Percentiles rank a stretch among this genome's conserved stretches.
These are phyloP conservation scores for Drosophila repleta DNA, from an alignment of 1,140 invertebrate species.

Conservation along the genomic window DNA sequence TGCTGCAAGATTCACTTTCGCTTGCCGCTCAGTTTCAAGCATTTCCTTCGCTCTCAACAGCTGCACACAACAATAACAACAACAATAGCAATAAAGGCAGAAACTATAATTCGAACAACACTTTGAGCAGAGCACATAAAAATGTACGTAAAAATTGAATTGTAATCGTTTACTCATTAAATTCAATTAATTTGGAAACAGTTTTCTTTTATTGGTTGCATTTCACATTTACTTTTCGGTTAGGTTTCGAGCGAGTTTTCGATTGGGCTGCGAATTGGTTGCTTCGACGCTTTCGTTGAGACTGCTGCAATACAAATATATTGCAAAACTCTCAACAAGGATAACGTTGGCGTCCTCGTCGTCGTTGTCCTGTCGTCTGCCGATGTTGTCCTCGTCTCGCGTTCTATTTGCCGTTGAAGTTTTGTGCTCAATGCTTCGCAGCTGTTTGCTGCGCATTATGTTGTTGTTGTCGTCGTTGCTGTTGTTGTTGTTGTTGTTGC, in stretches of 20 bases:
- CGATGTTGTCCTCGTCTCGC: slow-evolving; percentile 49
- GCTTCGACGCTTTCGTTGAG: slow-evolving; percentile 74
- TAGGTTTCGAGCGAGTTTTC: slow-evolving; percentile 1
- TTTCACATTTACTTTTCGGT: slow-evolving; percentile 31
- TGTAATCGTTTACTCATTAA: neutral
- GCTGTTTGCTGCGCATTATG: slow-evolving; percentile 69
- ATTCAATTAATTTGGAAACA: neutral
- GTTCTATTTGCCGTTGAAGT: slow-evolving; percentile 60
- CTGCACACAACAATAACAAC: slow-evolving; percentile 8
- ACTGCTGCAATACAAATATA: slow-evolving; percentile 82
- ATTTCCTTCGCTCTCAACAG: slow-evolving; percentile 9
- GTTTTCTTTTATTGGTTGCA: slow-evolving; percentile 31
- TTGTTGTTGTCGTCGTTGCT: slow-evolving; percentile 71
- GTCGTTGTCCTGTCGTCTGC: slow-evolving; percentile 43
- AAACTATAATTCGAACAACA: neutral
- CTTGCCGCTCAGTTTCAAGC: slow-evolving; percentile 22
- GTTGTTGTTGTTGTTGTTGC: slow-evolving; percentile 70
- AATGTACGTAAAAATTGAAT: slow-evolving; percentile 9
- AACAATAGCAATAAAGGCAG: neutral
- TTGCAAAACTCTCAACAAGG: slow-evolving; percentile 81
- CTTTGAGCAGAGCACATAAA: neutral
- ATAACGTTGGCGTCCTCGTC: slow-evolving; percentile 63
- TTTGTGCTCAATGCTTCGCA: slow-evolving; percentile 65
- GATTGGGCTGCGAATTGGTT: slow-evolving; percentile 59
- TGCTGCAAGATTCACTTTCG: slow-evolving; percentile 8